Conservation (phyloP, 2,797 vertebrate genomes). For the Chanos chanos region DNA sequence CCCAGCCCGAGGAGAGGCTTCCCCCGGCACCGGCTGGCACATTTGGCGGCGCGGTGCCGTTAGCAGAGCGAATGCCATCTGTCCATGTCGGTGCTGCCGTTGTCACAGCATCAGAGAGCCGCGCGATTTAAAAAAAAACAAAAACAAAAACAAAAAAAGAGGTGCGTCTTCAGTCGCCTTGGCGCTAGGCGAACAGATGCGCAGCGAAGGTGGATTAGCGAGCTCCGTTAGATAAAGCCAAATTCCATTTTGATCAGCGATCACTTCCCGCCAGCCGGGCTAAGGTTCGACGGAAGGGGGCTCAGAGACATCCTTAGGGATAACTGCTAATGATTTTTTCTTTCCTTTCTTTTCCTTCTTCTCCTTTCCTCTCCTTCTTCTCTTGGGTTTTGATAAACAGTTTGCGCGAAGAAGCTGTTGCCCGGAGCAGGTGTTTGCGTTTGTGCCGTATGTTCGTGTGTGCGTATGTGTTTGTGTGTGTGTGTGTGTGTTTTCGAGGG, state of each 20-base stretch:
- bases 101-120: not conserved
- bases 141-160: too few species aligned
- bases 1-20: too few species aligned
- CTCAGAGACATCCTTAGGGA: constrained; percentile 62
- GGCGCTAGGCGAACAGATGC: constrained; percentile 28
- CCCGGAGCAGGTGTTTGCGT: constrained; percentile 65
- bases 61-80: constrained; percentile 36
- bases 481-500: constrained; percentile 8
- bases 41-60: not conserved
- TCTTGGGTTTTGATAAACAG: constrained; percentile 65
- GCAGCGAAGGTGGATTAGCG: constrained; percentile 25
- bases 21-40: not conserved
- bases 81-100: constrained; percentile 15
- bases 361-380: constrained; percentile 63
- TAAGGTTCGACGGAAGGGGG: constrained; percentile 53
- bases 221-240: constrained; percentile 35
- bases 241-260: constrained; percentile 41
- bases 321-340: constrained; percentile 76
- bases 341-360: constrained; percentile 64
- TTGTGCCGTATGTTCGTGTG: constrained; percentile 31
- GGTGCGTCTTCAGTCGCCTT: constrained; percentile 24
- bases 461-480: constrained; percentile 20
- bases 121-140: too few species aligned
- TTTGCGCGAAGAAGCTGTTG: constrained; percentile 60
- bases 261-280: constrained; percentile 44